A percentile compares a stretch with the other conserved stretches of the same genome.
Conservation (phyloP, 2,113 vertebrate species). For the Malaclemys terrapin region DNA sequence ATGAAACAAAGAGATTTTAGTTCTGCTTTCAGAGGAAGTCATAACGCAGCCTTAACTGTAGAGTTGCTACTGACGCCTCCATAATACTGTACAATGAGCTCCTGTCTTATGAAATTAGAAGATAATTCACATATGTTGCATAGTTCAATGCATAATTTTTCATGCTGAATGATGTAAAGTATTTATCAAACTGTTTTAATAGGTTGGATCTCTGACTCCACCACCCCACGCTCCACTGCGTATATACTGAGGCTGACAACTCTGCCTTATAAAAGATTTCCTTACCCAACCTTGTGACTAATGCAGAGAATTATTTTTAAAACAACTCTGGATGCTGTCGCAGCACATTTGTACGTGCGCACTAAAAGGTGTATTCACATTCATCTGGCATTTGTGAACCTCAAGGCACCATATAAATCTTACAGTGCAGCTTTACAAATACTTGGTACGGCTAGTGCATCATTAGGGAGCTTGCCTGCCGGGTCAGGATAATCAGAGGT, state of each 20-base stretch:
- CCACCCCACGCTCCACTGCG: neutral
- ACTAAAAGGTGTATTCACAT: constrained; percentile 1
- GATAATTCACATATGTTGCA: neutral
- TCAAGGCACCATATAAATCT: neutral
- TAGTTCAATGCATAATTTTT: neutral
- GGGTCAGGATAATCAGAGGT: neutral
- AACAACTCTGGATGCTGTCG: constrained; percentile 50
- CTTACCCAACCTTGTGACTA: constrained; percentile 68
- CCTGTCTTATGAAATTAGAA: constrained; percentile 7
- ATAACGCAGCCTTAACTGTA: neutral
- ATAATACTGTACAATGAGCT: neutral
- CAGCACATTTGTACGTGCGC: neutral
- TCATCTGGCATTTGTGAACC: neutral
- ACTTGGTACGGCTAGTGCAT: neutral
- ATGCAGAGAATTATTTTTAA: constrained; percentile 73
- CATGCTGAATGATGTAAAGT: neutral
- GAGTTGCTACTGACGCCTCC: neutral
- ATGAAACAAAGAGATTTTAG: neutral
- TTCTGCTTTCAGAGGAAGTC: neutral
- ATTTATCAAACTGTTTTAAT: constrained; percentile 25
- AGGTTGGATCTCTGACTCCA: constrained; percentile 47
- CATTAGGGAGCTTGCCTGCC: neutral
- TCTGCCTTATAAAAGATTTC: constrained; percentile 48
- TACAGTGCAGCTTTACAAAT: neutral
- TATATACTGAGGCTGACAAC: constrained; percentile 66